A percentile compares a stretch with the other conserved stretches of the same genome.
phyloP scores from a whole-genome alignment of 2,888 invertebrate species.

The Dasypogon diadema region DNA sequence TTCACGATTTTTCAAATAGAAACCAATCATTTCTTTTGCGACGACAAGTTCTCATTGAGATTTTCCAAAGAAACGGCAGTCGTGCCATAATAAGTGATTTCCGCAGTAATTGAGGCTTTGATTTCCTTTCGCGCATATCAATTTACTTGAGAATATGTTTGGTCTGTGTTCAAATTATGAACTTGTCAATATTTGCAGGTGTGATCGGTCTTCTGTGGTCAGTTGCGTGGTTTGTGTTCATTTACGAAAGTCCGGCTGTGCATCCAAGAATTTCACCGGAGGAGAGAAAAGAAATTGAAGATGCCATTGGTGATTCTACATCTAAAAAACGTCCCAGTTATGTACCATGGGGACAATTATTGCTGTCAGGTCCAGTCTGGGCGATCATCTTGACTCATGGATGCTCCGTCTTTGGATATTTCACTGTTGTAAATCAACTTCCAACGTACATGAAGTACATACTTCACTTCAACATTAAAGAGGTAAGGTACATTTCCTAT shows the following conservation, averaged over 20 bases:
- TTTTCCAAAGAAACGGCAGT: constrained; percentile 12
- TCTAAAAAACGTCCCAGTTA: constrained; percentile 73
- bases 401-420: constrained; percentile 88
- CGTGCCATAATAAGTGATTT: constrained; percentile 10
- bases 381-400: constrained; percentile 87
- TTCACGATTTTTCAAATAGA: neutral
- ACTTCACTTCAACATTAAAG: constrained; percentile 81
- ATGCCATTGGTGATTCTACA: constrained; percentile 76
- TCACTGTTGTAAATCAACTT: constrained; percentile 87
- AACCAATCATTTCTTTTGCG: neutral
- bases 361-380: constrained; percentile 84
- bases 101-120: constrained; percentile 9
- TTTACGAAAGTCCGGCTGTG: constrained; percentile 84
- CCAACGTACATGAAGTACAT: constrained; percentile 89
- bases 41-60: constrained; percentile 27
- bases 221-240: constrained; percentile 81
- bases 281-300: constrained; percentile 80
- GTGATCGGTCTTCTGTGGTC: constrained; percentile 85
- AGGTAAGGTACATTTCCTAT: too few relatives aligned
- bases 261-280: constrained; percentile 84
- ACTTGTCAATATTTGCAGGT: constrained; percentile 66
- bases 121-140: neutral
- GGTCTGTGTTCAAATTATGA: neutral
- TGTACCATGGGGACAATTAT: constrained; percentile 81
- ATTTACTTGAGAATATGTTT: neutral